These are phyloP conservation scores for Drosophila ficusphila DNA, from an alignment of 1,140 invertebrate genomes.

Conservation along the genomic window DNA sequence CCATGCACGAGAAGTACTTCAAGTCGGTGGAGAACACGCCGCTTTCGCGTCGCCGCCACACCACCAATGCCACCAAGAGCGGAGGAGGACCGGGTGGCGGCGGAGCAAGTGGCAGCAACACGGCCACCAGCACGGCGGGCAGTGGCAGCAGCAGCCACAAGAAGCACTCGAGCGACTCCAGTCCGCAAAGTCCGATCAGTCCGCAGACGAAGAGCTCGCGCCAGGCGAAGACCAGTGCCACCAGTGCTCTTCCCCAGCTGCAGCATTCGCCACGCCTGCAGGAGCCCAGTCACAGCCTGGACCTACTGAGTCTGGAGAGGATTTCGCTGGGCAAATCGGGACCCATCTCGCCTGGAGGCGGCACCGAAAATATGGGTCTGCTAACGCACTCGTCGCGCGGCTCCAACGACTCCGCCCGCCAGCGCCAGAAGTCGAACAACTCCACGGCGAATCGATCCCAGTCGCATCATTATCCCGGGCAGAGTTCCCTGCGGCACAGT, in stretches of 20 bases:
- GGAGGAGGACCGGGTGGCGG: conserved; percentile 35
- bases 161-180: conserved; percentile 83
- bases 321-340: conserved; percentile 63
- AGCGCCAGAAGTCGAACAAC: conserved; percentile 65
- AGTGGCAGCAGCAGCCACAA: conserved; percentile 75
- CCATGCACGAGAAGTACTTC: conserved; percentile 93
- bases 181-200: conserved; percentile 83
- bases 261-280: conserved; percentile 67
- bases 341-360: conserved; percentile 67
- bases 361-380: conserved; percentile 71
- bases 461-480: conserved; percentile 54
- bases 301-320: conserved; percentile 68
- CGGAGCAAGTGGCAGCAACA: conserved; percentile 70
- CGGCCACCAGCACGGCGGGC: conserved; percentile 68
- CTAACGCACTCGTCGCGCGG: conserved; percentile 77
- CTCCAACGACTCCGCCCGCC: conserved; percentile 72
- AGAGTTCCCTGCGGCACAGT: conserved; percentile 68
- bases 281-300: conserved; percentile 59
- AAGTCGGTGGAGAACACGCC: conserved; percentile 87
- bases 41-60: conserved; percentile 85
- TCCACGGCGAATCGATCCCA: conserved; percentile 67
- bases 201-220: conserved; percentile 76
- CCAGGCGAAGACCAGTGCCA: conserved; percentile 70
- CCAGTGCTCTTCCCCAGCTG: conserved; percentile 60
- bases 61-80: conserved; percentile 68